Evolutionary conservation across 2,888 invertebrate species (phyloP), one percentile per base, ranked within the genome.

Genomic region (Bruchidius siliquastri): DNA sequence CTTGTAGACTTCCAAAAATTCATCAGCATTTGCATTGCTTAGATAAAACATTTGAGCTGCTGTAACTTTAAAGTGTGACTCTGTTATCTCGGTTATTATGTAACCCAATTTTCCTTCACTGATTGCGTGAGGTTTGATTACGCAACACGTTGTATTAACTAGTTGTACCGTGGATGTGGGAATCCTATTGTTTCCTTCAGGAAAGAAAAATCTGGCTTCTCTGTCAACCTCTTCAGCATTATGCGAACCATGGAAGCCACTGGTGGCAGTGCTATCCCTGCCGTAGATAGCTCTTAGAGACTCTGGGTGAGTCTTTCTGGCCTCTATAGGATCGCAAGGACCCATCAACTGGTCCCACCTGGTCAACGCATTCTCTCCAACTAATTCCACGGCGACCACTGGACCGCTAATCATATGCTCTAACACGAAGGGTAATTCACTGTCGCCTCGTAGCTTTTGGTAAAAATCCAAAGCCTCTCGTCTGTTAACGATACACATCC

Each of bases 1-100:
- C 84, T 95, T 95, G 85, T 98, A 98, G 2, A 97, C 93, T 87
- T 97, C 97, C 82, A 94, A 92, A 87, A 97, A 97, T 84, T 97
- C 96, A 80, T 95, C 94, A 6, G 96, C 95, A 85, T 96, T 94
- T 0, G 92, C 90, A 76, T 92, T 91, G 80, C 94, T 94, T 80
- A 98, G 88, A 75, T 92, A 88, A 79, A 93, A 91, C 90, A 95
- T 92, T 85, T 94, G 92, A 76, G 97, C 87, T 0, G 94, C 96
- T 0, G 93, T 92, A 69, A 98, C 90, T 70, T 90, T 88, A 82
- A 94, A 97, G 73, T 91, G 91, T n/a, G 81, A 80, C 21, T 92
- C 91, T 75, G 90, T 90, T 71, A 97, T 95, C 32, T 90, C 90
- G 72, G 89, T 88, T 21, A 97, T 87, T 0, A 96, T 93, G 72